Evolutionary conservation across 2,888 invertebrate genomes (phyloP), one percentile per base, ranked within the genome.

Genomic region (Melangyna quadrimaculata): DNA sequence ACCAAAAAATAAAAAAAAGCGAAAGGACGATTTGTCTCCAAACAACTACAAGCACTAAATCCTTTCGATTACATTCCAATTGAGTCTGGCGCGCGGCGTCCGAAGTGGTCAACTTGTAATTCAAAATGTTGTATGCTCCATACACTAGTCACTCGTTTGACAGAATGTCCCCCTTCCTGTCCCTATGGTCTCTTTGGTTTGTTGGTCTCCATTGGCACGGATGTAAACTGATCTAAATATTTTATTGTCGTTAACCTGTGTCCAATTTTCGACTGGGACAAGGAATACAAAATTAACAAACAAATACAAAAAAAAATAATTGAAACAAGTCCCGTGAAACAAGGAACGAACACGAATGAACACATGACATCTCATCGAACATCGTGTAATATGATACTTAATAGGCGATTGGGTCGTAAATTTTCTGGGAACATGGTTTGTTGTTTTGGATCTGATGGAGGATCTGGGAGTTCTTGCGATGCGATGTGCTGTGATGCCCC

Each of bases 371-470:
- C 84, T 88, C 88, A 88, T 88, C 87, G 87, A 84, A 88, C 88
- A 88, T 87, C 88, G 87, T 88, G 88, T 88, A 88, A 88, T 88
- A 88, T 87, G 88, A 88, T 88, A 88, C 88, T 88, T 88, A 88
- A 88, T 88, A 88, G 88, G 87, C 87, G 87, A 88, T 86, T 78
- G 87, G 88, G 87, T 88, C 88, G 87, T 88, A 88, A 88, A 88
- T 88, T 88, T 88, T 87, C 84, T 87, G 78, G 87, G 81, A 88
- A 88, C 88, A 88, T 87, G 88, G 80, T 53, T 86, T 63, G 80
- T 79, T 57, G 51, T 43, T 63, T 70, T 74, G 77, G 69, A 65
- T 59, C 35, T 71, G 69, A 48, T 22, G 61, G 67, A 48, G 70
- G 78, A 70, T 70, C 65, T 45, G 73, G 22, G 72, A 65, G 43